A percentile compares a stretch with the other conserved stretches of the same genome.
Conservation (phyloP, 2,113 vertebrate genomes). For the Microtus ochrogaster region DNA sequence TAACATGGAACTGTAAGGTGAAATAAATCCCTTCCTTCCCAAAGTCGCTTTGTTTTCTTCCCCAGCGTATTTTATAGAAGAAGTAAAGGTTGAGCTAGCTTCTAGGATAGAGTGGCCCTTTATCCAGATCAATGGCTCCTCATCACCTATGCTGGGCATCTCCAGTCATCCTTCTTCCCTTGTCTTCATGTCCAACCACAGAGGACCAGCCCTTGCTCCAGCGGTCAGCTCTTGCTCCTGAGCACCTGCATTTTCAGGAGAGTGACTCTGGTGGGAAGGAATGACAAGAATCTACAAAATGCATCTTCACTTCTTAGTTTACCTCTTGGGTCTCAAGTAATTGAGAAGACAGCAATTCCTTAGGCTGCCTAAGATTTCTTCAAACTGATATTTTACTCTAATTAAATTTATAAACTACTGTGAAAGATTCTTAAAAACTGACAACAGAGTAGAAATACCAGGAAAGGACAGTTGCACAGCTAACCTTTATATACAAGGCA, state of each 20-base stretch:
- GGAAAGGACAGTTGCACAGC: not conserved
- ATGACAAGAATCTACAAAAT: not conserved
- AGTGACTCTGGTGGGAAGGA: not conserved
- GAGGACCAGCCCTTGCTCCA: not conserved
- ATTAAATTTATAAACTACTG: not conserved
- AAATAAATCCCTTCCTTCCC: not conserved
- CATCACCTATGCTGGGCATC: not conserved
- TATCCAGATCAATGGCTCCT: not conserved
- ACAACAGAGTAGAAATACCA: not conserved
- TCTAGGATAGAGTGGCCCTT: fast-evolving
- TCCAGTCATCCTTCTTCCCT: not conserved
- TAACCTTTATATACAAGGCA: not conserved
- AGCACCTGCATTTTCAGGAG: not conserved
- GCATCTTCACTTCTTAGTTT: not conserved
- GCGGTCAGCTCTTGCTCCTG: not conserved
- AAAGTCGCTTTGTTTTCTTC: not conserved
- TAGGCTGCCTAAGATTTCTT: not conserved
- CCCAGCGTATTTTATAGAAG: not conserved
- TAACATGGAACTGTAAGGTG: not conserved
- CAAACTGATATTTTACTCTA: not conserved
- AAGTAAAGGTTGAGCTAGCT: not conserved
- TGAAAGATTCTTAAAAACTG: not conserved
- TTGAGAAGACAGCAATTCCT: not conserved
- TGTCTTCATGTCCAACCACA: not conserved
- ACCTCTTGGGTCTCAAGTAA: not conserved